Evolutionary conservation across 2,888 invertebrate species (phyloP).

Genomic region (Tetragonisca angustula): DNA sequence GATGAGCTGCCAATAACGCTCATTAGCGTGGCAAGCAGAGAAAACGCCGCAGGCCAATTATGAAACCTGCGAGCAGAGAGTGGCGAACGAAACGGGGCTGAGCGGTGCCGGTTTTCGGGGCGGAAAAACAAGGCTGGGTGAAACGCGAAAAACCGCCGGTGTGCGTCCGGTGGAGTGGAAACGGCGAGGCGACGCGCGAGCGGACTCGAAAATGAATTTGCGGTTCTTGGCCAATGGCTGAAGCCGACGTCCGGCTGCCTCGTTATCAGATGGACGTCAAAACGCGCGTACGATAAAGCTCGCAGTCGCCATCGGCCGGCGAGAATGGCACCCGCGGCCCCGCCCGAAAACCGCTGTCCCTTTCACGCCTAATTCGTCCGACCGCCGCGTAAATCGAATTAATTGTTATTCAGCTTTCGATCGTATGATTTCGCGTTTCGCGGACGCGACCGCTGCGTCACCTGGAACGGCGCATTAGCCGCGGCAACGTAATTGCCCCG

Average conservation of each 20-base stretch:
- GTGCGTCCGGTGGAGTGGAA: slow-evolving; percentile 4
- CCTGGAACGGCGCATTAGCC: slow-evolving; percentile 48
- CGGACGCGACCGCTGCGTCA: slow-evolving; percentile 9
- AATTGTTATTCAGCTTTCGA: slow-evolving; percentile 68
- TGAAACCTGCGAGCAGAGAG: slow-evolving; percentile 59
- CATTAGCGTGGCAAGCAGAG: slow-evolving; percentile 69
- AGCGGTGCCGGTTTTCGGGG: no score
- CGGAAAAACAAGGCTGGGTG: slow-evolving; percentile 19
- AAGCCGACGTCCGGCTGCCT: slow-evolving; percentile 15
- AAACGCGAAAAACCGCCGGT: slow-evolving; percentile 28
- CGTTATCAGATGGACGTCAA: slow-evolving; percentile 61
- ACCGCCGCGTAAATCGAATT: slow-evolving; percentile 68
- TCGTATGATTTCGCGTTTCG: slow-evolving; percentile 55
- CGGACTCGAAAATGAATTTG: slow-evolving; percentile 65
- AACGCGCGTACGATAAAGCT: slow-evolving; percentile 63
- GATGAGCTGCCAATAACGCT: slow-evolving; percentile 71
- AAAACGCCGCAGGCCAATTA: slow-evolving; percentile 69
- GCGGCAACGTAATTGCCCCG: slow-evolving; percentile 44
- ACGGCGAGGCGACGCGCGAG: slow-evolving; percentile 25
- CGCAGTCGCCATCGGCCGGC: neutral
- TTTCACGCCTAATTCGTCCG: slow-evolving; percentile 71
- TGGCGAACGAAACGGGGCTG: no score
- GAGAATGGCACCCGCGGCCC: neutral
- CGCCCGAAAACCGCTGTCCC: slow-evolving; percentile 71
- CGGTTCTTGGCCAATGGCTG: slow-evolving; percentile 49